Evolutionary conservation across 2,888 invertebrate species (phyloP), one percentile per base, ranked within the genome.

Genomic region (Augochlorella aurata): DNA sequence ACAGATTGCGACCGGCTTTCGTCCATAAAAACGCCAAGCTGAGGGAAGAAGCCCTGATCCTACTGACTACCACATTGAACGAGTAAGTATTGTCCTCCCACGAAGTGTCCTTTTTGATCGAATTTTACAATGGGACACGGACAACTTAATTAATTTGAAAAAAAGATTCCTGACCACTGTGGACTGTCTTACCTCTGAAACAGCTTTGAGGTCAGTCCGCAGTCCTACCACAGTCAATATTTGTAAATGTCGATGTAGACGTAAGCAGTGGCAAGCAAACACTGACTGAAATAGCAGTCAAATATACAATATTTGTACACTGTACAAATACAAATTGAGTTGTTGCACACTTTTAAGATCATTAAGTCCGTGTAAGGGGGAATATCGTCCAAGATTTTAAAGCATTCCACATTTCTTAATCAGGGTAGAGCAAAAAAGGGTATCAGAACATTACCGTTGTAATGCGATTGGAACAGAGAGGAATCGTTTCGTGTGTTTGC

Each of bases 21-120:
- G 95, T 95, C 88, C 98, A 99, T 94, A 98, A 98, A 94, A 98
- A 98, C 93, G 97, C 98, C 90, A 98, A 98, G 94, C 97, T 99
- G 52, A 94, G 98, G 74, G 98, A 99, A 92, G 98, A 98, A 94
- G 96, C 97, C 50, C 94, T 98, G 83, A 95, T 97, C 87, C 97
- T 97, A 88, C 96, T 99, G 88, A 97, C 97, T 83, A 96, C 97
- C 78, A 96, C 97, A 67, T 94, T 99, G 50, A 97, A 97, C 92
- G 96, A 97, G 97, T 98, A 94, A 96, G 96, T 16, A 67, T 44
- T 44, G 18, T 29, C 14, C 8, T 18, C 63, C 0, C 10, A 4
- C n/a, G 38, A 63, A 44, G 10, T 5, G 10, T 38, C 63, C n/a
- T 44, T 10, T 63, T 8, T 18, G 8, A 4, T 0, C 29, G 16